Conservation (phyloP, 2,797 vertebrate genomes). For the Oophaga sylvatica region DNA sequence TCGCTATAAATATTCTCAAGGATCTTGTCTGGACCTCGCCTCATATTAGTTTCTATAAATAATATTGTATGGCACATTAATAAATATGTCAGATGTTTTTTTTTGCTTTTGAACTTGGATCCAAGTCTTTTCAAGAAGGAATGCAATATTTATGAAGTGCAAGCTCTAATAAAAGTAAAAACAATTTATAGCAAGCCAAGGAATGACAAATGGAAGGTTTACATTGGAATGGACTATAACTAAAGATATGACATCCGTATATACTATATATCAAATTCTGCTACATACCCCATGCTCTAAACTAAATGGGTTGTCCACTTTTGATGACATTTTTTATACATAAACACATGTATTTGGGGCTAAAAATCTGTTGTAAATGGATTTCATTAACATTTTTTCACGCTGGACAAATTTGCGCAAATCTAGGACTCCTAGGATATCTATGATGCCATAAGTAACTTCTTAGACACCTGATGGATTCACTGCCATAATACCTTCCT, state of each 20-base stretch:
- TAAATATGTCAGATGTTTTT: constrained; percentile 3
- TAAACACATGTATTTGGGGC: too few relatives aligned
- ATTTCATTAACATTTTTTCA: too few relatives aligned
- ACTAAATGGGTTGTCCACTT: too few relatives aligned
- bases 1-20: constrained; percentile 18
- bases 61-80: constrained; percentile 7
- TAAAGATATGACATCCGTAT: neutral
- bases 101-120: neutral
- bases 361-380: too few relatives aligned
- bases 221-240: neutral
- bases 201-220: neutral
- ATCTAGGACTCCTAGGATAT: too few relatives aligned
- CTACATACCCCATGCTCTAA: too few relatives aligned
- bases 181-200: neutral
- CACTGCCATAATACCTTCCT: too few relatives aligned
- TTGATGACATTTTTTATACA: too few relatives aligned
- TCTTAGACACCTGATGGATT: too few relatives aligned
- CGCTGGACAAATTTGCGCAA: too few relatives aligned
- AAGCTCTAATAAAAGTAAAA: constrained; percentile 1
- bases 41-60: neutral
- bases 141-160: neutral
- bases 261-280: neutral
- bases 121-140: neutral
- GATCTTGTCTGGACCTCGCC: neutral
- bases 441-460: too few relatives aligned